Base-by-base conservation (phyloP, 2,888 invertebrate genomes). In the Ethmia dodecea region DNA sequence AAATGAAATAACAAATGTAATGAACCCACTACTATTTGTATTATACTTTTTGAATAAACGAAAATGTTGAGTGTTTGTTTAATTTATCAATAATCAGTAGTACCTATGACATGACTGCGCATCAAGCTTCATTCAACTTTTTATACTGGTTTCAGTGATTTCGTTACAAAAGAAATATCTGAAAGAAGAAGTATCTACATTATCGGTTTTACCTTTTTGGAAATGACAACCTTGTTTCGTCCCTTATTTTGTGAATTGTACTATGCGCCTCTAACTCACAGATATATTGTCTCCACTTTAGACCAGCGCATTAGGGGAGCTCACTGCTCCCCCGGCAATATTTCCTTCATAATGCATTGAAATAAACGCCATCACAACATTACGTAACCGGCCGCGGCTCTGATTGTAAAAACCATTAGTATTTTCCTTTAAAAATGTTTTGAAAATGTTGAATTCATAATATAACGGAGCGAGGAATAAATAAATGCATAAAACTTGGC, bases 231-330 rank as follows among this genome's bases (percentile, higher is more conserved):
- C 77, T 72, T 75, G 58, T 28, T 35, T 38, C 44, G 37, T 40
- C 47, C 55, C 63, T 60, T 56, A n/a, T 60, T 62, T 66, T 66
- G 62, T 68, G 60, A 70, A 67, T 69, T 62, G 60, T 60, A 57
- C 67, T 68, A 68, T 75, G 71, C 71, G 64, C 67, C 71, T 50
- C 50, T 70, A 74, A 74, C 73, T 73, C 70, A 66, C 63, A 68
- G 64, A 70, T 66, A 72, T 71, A 74, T 73, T 70, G 70, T 71
- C 66, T 67, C 61, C 63, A 64, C 59, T 72, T 72, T 60, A 75
- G 67, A 60, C 60, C 60, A 63, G 68, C 67, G 60, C 63, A 60
- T 68, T 62, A 66, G 69, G 76, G 76, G 71, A 63, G 62, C 51
- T 43, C 48, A 49, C 42, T 52, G 51, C 47, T 65, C 64, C 64